These are phyloP conservation scores for Pteromalus puparum DNA, from an alignment of 1,140 invertebrate genomes.

Conservation along the genomic window DNA sequence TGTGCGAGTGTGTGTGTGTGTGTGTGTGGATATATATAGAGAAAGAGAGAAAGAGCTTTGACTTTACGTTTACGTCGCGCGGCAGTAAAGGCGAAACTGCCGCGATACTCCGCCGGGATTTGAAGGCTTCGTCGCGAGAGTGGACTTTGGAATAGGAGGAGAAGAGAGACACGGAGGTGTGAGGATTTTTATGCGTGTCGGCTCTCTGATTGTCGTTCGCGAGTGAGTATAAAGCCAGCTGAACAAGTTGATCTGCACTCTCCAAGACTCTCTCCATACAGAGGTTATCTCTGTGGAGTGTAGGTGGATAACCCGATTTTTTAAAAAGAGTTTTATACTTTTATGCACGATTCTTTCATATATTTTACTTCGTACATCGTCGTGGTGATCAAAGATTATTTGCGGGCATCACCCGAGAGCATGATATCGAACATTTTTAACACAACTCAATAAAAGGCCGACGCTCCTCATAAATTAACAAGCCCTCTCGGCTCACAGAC, in stretches of 20 bases:
- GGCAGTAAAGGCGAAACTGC: not conserved
- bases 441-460: not conserved
- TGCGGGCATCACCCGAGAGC: too few species aligned
- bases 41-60: not conserved
- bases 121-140: not conserved
- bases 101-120: not conserved
- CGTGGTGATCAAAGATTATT: too few species aligned
- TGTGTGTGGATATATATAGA: not conserved
- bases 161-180: not conserved
- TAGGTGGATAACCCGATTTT: not conserved
- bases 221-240: not conserved
- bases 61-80: not conserved
- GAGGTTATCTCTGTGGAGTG: not conserved
- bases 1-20: too few species aligned
- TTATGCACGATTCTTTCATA: too few species aligned
- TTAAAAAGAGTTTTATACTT: not conserved
- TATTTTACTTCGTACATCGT: too few species aligned
- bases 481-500: too few species aligned
- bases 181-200: not conserved
- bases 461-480: not conserved
- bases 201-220: not conserved
- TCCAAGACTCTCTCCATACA: not conserved
- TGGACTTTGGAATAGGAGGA: not conserved
- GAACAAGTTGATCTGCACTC: constrained; percentile 3
- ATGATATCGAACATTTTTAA: not conserved